Evolutionary conservation across 2,888 invertebrate genomes (phyloP), one percentile per base, ranked within the genome.

Genomic region (Leptinotarsa peninsularis): DNA sequence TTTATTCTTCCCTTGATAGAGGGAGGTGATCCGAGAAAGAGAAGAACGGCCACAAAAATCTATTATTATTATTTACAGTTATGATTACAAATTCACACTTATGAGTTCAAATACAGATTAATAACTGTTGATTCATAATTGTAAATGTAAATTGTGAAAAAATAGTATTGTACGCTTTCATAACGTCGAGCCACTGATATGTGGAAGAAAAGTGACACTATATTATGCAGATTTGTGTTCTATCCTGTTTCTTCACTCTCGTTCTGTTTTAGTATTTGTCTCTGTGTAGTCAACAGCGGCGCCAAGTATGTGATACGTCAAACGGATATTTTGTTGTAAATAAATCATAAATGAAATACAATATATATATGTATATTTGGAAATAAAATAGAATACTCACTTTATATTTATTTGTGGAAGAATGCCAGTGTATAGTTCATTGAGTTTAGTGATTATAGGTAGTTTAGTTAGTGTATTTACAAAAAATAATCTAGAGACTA

Each of bases 231-330:
- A 43, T 43, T 43, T 43, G 10, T 43, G 7, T 43, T 43, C 43
- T 43, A 43, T 43, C 43, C 0, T 13, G 10, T 2, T 43, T 43
- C 43, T 7, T 43, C 10, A 10, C 43, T 43, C 43, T 43, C 0
- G 7, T 43, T 43, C 43, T 43, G 43, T 52, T 52, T 52, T 52
- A n/a, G 15, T 17, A 33, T 33, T 15, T 52, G 52, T 15, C 14
- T n/a, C 52, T 17, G n/a, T 52, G 52, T 17, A 10, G 43, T 74
- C 78, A 76, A 77, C 80, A 78, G 77, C 72, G 78, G 80, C 80
- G 80, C 80, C 80, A 80, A 80, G 78, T 74, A 76, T 77, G 73
- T 77, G 70, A 80, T 74, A 78, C 74, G 75, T 77, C 76, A 76
- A 76, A 78, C 66, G 23, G 50, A 74, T 71, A 72, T 58, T 72